Base-by-base conservation (phyloP, 2,888 invertebrate genomes). In the Ichneumoninae sp. region DNA sequence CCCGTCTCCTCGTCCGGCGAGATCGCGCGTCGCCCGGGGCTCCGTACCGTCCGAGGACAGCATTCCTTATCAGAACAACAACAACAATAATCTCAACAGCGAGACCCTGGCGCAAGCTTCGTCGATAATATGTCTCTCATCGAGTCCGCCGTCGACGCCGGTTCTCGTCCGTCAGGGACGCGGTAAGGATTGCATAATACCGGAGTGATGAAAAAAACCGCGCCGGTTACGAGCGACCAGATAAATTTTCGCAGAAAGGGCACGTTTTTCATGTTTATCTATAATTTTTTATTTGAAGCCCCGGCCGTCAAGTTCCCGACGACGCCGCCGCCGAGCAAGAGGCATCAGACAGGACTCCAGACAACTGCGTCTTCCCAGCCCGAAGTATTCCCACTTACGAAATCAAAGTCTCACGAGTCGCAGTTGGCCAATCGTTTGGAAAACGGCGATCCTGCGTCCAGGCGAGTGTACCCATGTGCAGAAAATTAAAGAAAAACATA, bases 381-480 rank as follows among this genome's bases (percentile, higher is more conserved):
- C 78, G 93, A 94, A 87, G 91, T 91, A 76, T 93, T 93, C 87
- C 96, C 97, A 13, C 95, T 98, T 88, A 97, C 97, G 83, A 98
- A 98, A 94, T 98, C 98, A 86, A 97, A 97, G 92, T 98, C 98
- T 62, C 98, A 98, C 94, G 98, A 98, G 94, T 98, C 97, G 16
- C 98, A 98, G 93, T 95, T 98, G 84, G 96, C 96, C 74, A 95
- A 95, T 91, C 94, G 95, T 90, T 94, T 95, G 85, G 96, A 96
- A 89, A 94, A 94, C 89, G 94, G 93, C 57, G 94, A 94, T 91
- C 88, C 90, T 85, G 89, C 88, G 84, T 85, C 91, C 74, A 94
- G 94, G 94, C 94, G 89, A 85, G 75, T 81, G 47, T 57, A 72
- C 44, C 3, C 65, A 57, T 36, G 54, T 16, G 22, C 36, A 66